Evolutionary conservation across 2,888 invertebrate genomes (phyloP), one percentile per base, ranked within the genome.

Genomic region (Syrista parreyssii): DNA sequence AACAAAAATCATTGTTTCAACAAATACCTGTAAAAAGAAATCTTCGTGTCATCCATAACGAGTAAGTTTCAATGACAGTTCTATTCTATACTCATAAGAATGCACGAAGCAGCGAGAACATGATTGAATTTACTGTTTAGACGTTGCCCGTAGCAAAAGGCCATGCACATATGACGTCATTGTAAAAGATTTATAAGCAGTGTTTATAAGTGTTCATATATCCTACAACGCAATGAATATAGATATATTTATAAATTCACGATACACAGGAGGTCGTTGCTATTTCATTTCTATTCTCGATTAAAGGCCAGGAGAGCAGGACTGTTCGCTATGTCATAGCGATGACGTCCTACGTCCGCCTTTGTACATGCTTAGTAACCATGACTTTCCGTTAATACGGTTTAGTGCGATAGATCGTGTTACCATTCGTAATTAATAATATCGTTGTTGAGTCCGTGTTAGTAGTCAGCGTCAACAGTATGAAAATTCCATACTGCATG

Each of bases 11-110:
- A 31, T 74, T 76, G 76, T 78, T 79, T 81, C 78, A 77, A 74
- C 80, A 75, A 79, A 73, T 40, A 75, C 79, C 75, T 77, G 76
- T 76, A 78, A 73, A 78, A 76, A 68, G 74, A 78, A 68, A 78
- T 68, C 69, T 79, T 78, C 68, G 74, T 75, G 78, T 76, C 72
- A 55, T 75, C 23, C 69, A 68, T 78, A 68, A 76, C 76, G 31
- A 55, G 72, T 69, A 36, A 73, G 68, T 75, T 75, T 68, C 73
- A 68, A 55, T 2, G 40, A 1, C 23, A 55, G 23, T 55, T 9
- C 0, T 1, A 23, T 40, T 40, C 15, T 6, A 1, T 6, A 23
- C 40, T 23, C 15, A 0, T 40, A 15, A 40, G 40, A 40, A 40
- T 15, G 6, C 6, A 40, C 40, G 40, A 40, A 15, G 1, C 15